Base-by-base conservation (phyloP, 2,797 vertebrate genomes). In the Aplochiton taeniatus region DNA sequence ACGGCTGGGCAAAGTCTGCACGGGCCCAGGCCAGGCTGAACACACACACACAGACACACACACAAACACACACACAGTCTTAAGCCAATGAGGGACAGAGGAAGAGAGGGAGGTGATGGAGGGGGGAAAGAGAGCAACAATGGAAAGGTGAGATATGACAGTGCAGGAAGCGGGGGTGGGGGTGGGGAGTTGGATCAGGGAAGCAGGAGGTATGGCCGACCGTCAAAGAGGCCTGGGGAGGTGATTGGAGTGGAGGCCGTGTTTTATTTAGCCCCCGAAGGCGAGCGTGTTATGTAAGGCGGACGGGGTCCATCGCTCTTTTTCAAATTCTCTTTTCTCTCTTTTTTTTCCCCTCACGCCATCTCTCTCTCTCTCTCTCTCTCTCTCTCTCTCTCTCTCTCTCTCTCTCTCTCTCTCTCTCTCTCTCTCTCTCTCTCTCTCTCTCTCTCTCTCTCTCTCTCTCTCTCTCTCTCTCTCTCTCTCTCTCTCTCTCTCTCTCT, bases 1-100 rank as follows among this genome's bases (percentile, higher is more conserved):
- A 85, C 79, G 83, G 81, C 82, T 80, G 72, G 72, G 78, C 79
- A 75, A 82, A 71, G 72, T 13, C 63, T 9, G 14, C 10, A 50
- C n/a, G 61, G 63, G 63, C 55, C 60, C 63, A 67, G 53, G 73
- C n/a, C n/a, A n/a, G n/a, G n/a, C n/a, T 75, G 75, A 75, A 9
- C 50, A n/a, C 8, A 9, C 73, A 78, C 49, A 64, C 59, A 68
- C 52, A 65, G 50, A 61, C 63, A 61, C 62, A 19, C 19, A 17
- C 6, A 19, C 69, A 58, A 62, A 61, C 51, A 31, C 62, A 20
- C 75, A 76, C 74, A 67, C 64, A 82, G 76, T 59, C 66, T 55
- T 45, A 41, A 11, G 13, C 44, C 63, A 63, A 16, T 60, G 45
- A 73, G 59, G 52, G 62, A 58, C 14, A 58, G 47, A 59, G 60